phyloP scores from a whole-genome alignment of 2,888 invertebrate species.

The Crepidodera aurea region DNA sequence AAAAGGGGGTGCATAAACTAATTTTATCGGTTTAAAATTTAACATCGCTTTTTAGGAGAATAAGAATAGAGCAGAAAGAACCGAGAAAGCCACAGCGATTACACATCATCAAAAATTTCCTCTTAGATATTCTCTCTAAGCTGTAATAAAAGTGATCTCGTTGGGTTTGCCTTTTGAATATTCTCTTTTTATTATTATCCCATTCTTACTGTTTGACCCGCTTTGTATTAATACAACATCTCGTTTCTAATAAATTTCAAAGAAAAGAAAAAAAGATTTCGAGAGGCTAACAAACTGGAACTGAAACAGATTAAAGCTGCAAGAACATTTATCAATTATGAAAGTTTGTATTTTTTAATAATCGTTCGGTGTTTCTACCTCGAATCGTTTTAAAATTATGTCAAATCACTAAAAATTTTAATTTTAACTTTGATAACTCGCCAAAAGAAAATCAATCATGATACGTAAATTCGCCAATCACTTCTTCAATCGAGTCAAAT shows the following conservation, averaged over 20 bases:
- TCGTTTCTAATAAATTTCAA: neutral
- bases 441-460: too few species aligned
- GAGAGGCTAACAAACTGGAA: too few species aligned
- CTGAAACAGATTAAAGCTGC: too few species aligned
- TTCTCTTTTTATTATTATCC: neutral
- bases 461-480: too few species aligned
- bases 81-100: neutral
- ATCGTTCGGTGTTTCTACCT: too few species aligned
- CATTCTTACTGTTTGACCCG: neutral
- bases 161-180: neutral
- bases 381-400: too few species aligned
- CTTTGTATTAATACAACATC: neutral
- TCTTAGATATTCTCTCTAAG: neutral
- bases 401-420: too few species aligned
- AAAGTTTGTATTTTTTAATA: too few species aligned
- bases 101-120: constrained; percentile 1
- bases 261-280: neutral
- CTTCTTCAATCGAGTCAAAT: too few species aligned
- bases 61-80: neutral
- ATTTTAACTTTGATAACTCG: too few species aligned
- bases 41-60: constrained; percentile 3
- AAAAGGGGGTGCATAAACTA: constrained; percentile 12
- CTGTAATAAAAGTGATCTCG: neutral
- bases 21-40: constrained; percentile 15
- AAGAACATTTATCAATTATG: too few species aligned